Conservation (phyloP, 1,140 invertebrate species). For the Aphis craccivora region DNA sequence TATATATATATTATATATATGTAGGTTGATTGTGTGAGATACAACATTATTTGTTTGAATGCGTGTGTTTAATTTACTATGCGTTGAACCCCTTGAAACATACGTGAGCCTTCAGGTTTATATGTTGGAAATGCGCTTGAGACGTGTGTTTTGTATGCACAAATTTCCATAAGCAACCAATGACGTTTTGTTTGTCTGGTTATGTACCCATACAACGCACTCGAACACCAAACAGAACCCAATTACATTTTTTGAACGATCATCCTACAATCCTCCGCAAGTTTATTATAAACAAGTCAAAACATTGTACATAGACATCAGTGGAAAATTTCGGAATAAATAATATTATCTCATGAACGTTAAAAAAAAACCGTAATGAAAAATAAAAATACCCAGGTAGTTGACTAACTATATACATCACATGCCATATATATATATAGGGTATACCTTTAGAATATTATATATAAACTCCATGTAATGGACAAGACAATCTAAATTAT, state of each 20-base stretch:
- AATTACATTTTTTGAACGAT: slow-evolving; percentile 29
- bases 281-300: slow-evolving; percentile 45
- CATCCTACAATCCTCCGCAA: slow-evolving; percentile 12
- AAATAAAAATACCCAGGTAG: background rate
- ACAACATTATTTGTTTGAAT: slow-evolving; percentile 7
- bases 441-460: background rate
- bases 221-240: slow-evolving; percentile 17
- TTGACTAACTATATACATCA: background rate
- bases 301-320: background rate
- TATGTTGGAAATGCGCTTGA: background rate
- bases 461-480: background rate
- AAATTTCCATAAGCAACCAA: slow-evolving; percentile 36
- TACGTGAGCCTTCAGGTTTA: background rate
- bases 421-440: too few species aligned
- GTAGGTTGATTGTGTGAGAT: background rate
- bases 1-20: background rate
- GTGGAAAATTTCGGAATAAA: background rate
- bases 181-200: slow-evolving; percentile 14
- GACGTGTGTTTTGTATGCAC: slow-evolving; percentile 5
- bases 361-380: background rate
- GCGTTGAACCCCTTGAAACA: slow-evolving; percentile 15
- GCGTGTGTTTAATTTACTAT: slow-evolving; percentile 16
- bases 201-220: background rate
- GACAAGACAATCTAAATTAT: background rate
- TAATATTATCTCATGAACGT: slow-evolving; percentile 10